Evolutionary conservation across 1,140 invertebrate genomes (phyloP).

Genomic region (Trachymyrmex septentrionalis): DNA sequence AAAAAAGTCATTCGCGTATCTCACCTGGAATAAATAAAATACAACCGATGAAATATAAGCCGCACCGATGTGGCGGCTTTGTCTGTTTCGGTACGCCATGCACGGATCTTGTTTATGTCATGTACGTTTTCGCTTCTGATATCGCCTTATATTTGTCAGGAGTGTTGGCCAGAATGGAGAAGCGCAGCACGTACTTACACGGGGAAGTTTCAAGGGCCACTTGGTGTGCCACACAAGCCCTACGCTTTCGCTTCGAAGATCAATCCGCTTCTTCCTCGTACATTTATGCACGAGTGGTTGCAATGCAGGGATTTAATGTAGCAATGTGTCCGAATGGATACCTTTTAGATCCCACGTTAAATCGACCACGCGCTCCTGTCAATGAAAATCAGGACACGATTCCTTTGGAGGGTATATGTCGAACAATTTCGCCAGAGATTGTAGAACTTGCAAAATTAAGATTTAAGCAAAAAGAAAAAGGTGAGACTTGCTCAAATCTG

Average conservation of each 20-base stretch:
- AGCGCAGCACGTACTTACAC: slow-evolving; percentile 62
- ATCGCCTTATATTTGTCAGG: slow-evolving; percentile 75
- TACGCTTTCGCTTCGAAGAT: slow-evolving; percentile 45
- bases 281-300: slow-evolving; percentile 26
- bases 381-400: neutral
- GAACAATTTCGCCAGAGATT: neutral
- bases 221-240: slow-evolving; percentile 22
- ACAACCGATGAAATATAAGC: slow-evolving; percentile 50
- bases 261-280: slow-evolving; percentile 29
- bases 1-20: slow-evolving; percentile 23
- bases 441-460: neutral
- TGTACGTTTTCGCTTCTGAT: slow-evolving; percentile 76
- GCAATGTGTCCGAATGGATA: neutral
- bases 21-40: slow-evolving; percentile 54
- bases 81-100: slow-evolving; percentile 61
- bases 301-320: slow-evolving; percentile 36
- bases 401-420: neutral
- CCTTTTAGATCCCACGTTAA: slow-evolving; percentile 12
- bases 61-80: slow-evolving; percentile 11
- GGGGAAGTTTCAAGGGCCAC: slow-evolving; percentile 51
- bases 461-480: neutral
- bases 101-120: slow-evolving; percentile 78
- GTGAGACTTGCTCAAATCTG: neutral
- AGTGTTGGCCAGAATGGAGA: slow-evolving; percentile 65
- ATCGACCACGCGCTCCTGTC: neutral